These are phyloP conservation scores for Stramonita haemastoma DNA, from an alignment of 2,888 invertebrate species.

Conservation along the genomic window DNA sequence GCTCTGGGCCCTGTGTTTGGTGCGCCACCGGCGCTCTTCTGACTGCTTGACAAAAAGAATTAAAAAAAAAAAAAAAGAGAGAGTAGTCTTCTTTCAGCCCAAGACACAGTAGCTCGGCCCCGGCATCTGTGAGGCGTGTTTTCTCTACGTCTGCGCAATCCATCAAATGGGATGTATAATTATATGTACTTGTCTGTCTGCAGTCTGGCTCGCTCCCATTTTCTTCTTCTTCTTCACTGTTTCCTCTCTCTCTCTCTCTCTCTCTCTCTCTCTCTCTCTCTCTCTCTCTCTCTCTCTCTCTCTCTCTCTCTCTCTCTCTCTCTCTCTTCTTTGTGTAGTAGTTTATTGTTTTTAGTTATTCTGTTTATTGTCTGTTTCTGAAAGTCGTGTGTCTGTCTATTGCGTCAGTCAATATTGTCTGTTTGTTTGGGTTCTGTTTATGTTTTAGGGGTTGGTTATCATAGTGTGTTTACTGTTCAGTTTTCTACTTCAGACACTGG, in stretches of 20 bases:
- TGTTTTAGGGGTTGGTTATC: too few relatives aligned
- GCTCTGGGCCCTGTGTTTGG: not conserved
- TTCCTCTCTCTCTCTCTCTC: not conserved
- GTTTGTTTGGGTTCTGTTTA: too few relatives aligned
- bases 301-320: not conserved
- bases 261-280: slow-evolving; percentile 17
- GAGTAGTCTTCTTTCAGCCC: too few relatives aligned
- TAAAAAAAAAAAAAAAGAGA: not conserved
- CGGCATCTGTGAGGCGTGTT: slow-evolving; percentile 22
- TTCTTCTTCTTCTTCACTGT: not conserved
- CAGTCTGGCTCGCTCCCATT: not conserved
- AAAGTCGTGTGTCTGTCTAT: too few relatives aligned
- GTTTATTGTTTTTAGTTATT: too few relatives aligned
- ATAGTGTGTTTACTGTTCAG: too few relatives aligned
- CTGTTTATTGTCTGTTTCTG: too few relatives aligned
- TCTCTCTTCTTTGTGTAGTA: too few relatives aligned
- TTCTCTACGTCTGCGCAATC: slow-evolving; percentile 26
- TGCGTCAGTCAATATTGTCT: too few relatives aligned
- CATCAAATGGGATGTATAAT: slow-evolving; percentile 27
- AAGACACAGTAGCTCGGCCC: not conserved
- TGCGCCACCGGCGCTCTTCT: not conserved
- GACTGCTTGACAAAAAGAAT: not conserved
- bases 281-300: slow-evolving; percentile 8
- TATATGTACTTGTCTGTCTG: slow-evolving; percentile 33
- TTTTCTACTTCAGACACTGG: too few relatives aligned